Percentiles rank a stretch among this genome's conserved stretches.
phyloP scores from a whole-genome alignment of 2,797 vertebrate species.

The Phrynocephalus vlangalii region DNA sequence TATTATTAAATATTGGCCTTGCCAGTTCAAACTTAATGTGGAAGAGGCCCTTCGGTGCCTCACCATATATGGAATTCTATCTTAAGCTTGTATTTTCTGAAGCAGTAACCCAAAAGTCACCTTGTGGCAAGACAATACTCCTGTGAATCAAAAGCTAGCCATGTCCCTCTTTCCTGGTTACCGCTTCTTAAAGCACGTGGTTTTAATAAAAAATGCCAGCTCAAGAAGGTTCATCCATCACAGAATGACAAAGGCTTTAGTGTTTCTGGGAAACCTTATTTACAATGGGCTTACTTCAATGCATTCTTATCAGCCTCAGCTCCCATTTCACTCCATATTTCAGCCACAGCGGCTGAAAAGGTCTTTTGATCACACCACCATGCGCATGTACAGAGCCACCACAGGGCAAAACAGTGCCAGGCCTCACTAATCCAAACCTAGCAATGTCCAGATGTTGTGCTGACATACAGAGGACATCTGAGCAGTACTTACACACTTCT shows the following conservation, averaged over 20 bases:
- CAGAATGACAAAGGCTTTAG: constrained; percentile 31
- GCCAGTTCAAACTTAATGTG: background rate
- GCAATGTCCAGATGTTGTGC: background rate
- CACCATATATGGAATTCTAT: background rate
- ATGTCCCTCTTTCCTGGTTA: background rate
- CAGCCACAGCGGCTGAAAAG: constrained; percentile 6
- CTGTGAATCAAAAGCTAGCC: background rate
- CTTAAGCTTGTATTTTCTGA: background rate
- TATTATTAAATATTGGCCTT: background rate
- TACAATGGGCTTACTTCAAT: background rate
- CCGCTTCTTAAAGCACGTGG: constrained; percentile 32
- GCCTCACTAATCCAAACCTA: constrained; percentile 36
- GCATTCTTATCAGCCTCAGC: constrained; percentile 34
- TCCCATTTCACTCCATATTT: constrained; percentile 31
- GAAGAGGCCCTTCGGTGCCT: background rate
- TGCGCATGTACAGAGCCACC: constrained; percentile 1
- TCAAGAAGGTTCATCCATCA: constrained; percentile 37
- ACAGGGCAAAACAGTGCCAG: background rate
- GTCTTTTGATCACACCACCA: constrained; percentile 53
- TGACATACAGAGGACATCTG: too few species aligned
- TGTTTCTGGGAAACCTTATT: constrained; percentile 46
- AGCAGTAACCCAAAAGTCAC: background rate
- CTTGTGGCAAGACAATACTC: background rate
- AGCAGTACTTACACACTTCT: background rate
- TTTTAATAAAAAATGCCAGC: constrained; percentile 38